Base-by-base conservation (phyloP, 2,888 invertebrate genomes). In the Xestia rhomboidea region DNA sequence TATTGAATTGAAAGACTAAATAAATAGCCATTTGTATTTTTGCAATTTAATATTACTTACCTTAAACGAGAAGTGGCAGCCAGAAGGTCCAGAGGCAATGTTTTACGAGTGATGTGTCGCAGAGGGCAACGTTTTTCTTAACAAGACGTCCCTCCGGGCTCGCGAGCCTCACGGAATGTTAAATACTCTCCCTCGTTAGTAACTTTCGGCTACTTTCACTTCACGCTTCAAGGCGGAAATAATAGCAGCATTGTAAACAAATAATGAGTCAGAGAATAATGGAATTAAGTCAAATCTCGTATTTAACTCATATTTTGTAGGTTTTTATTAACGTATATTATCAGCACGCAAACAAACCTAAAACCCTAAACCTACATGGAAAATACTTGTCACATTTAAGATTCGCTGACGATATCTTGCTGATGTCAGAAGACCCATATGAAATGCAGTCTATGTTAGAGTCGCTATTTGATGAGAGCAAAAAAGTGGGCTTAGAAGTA, bases 51-150 rank as follows among this genome's bases (percentile, higher is more conserved):
- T 51, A 46, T 46, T 46, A 72, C 63, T 67, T 67, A 69, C 27
- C 34, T 38, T 62, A 18, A 73, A 72, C 13, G 60, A 73, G 49
- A 62, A 63, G n/a, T 51, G 44, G 27, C 77, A 76, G 51, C n/a
- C 62, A 67, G 68, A 57, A 73, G 78, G 72, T 73, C 68, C 64
- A 75, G 51, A 70, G 76, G 89, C 88, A 82, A 91, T 94, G 92
- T 93, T 93, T 93, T 88, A 92, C 91, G 83, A 88, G 87, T 91
- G 91, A 92, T 90, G 90, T 92, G 93, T 91, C 91, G 90, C 93
- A 79, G 73, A 90, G 92, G 91, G 89, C 87, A 89, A 86, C 88
- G 91, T 92, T 94, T 93, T 93, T 91, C 90, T 89, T 92, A 93
- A 93, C 92, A 92, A 93, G 92, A 86, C 89, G 85, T 89, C 91